These are phyloP conservation scores for Apistogramma diplotaenia DNA, from an alignment of 2,113 vertebrate species.

Conservation along the genomic window DNA sequence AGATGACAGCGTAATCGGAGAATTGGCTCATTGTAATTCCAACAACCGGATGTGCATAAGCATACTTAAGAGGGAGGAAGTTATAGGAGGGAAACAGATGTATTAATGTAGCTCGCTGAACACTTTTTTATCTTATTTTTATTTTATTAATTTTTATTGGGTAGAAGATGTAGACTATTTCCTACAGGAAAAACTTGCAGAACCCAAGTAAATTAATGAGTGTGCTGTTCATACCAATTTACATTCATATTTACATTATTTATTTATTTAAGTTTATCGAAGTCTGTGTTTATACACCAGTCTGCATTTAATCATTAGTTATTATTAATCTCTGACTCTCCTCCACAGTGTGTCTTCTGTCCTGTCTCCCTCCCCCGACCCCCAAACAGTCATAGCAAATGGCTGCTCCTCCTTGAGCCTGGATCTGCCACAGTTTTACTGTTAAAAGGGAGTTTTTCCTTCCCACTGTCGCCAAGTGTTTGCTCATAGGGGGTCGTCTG, in stretches of 20 bases:
- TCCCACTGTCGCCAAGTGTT: too few relatives aligned
- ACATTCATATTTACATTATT: background rate
- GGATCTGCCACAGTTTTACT: too few relatives aligned
- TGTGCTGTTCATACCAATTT: background rate
- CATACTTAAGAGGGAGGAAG: background rate
- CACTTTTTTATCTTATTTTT: background rate
- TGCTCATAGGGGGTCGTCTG: too few relatives aligned
- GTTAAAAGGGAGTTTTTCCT: too few relatives aligned
- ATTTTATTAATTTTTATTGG: background rate
- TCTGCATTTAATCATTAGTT: too few relatives aligned
- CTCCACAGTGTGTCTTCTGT: too few relatives aligned
- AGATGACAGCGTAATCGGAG: background rate
- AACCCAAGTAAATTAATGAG: background rate
- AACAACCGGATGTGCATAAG: background rate
- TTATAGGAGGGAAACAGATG: background rate
- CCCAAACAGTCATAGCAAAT: too few relatives aligned
- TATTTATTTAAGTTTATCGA: background rate
- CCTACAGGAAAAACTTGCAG: background rate
- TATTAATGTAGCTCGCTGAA: background rate
- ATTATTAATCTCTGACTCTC: too few relatives aligned
- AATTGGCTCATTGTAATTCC: background rate
- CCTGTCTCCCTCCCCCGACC: too few relatives aligned
- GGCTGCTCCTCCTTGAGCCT: too few relatives aligned
- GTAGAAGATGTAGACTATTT: background rate
- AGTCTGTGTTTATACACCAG: too few relatives aligned